Evolutionary conservation across 92 coral and sea anemone species (phyloP).

Genomic region (Epizoanthus illoricatus): DNA sequence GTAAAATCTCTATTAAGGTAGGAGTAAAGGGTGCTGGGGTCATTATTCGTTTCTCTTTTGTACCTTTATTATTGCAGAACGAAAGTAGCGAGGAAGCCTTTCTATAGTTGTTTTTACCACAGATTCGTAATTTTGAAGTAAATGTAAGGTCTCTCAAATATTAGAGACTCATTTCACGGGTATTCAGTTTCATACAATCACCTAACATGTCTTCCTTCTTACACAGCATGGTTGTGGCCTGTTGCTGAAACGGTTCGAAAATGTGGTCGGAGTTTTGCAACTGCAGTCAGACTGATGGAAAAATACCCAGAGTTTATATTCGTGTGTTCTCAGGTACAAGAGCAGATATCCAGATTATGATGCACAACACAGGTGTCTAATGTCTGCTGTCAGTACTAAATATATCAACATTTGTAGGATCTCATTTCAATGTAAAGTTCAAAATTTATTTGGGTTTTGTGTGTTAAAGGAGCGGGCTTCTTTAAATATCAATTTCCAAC

Average conservation of each 20-base stretch:
- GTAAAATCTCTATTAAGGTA: no score
- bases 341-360: no score
- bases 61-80: no score
- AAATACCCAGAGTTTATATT: conserved; percentile 91
- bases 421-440: background rate
- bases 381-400: background rate
- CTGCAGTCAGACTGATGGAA: conserved; percentile 89
- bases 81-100: no score
- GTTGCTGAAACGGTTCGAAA: conserved; percentile 91
- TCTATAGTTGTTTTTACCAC: no score
- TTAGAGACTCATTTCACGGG: background rate
- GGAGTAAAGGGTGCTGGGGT: no score
- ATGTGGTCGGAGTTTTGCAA: conserved; percentile 95
- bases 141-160: no score
- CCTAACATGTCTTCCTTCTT: background rate
- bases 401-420: background rate
- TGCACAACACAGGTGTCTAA: no score
- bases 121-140: no score
- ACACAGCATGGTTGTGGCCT: conserved; percentile 98
- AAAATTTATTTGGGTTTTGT: background rate
- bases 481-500: no score
- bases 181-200: background rate
- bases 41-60: no score
- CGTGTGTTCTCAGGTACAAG: conserved; percentile 87
- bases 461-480: background rate